Evolutionary conservation across 1,140 invertebrate genomes (phyloP), one percentile per base, ranked within the genome.

Genomic region (Drosophila teissieri): DNA sequence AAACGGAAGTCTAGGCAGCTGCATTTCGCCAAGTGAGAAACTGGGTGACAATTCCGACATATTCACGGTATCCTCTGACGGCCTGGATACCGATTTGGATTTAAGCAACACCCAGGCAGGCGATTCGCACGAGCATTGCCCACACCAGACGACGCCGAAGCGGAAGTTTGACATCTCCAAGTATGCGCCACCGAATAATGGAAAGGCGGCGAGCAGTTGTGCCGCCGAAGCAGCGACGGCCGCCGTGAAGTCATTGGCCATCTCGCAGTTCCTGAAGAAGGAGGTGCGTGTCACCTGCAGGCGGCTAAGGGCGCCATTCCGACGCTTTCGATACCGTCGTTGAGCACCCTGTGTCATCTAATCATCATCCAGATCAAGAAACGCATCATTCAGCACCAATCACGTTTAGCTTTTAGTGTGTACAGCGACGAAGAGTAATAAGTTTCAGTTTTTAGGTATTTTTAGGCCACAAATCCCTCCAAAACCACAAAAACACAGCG

Each of bases 41-140:
- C 45, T 91, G 10, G 90, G 90, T 1, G 91, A 92, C 19, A 91
- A 91, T 57, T 92, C 91, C 0, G 91, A 92, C 53, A 92, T 92
- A 31, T 92, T 92, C 19, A 92, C 91, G 0, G 91, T 92, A 0
- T 92, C 91, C 0, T 92, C 91, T 0, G 91, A 92, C 75, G 91
- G 91, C 0, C 40, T 92, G 39, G 91, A 92, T 14, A 92, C 91
- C 0, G 91, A 92, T 73, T 51, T 92, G 44, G 91, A 92, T 73
- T 36, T 92, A n/a, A 91, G 91, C 49, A 91, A 91, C 27, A 85
- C 73, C 4, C 78, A 78, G 45, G 80, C 76, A 2, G 90, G 84
- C 12, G 78, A 91, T 45, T 75, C 73, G 8, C 49, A 64, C 14
- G 65, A 84, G 10, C 80, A 81, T 14, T 82, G 73, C 34, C 53